These are phyloP conservation scores for Rhopalosiphum nymphaeae DNA, from an alignment of 2,888 invertebrate species.

Conservation along the genomic window DNA sequence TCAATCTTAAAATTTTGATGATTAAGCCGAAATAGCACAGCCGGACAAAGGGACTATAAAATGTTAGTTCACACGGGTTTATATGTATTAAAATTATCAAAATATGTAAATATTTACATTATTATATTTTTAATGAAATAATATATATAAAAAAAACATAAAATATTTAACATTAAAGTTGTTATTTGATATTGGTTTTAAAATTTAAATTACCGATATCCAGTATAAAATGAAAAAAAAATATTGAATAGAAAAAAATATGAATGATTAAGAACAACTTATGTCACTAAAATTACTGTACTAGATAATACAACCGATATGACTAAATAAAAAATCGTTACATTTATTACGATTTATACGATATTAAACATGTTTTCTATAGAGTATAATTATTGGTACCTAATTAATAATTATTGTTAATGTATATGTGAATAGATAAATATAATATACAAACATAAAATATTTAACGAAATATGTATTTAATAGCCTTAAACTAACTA, in stretches of 20 bases:
- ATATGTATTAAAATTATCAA: neutral
- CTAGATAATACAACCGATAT: neutral
- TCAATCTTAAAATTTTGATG: too few species aligned
- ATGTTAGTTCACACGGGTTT: too few species aligned
- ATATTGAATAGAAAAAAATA: too few species aligned
- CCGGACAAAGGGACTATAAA: too few species aligned
- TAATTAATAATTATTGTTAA: neutral
- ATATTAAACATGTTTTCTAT: neutral
- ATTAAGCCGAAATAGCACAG: too few species aligned
- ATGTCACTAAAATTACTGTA: too few species aligned
- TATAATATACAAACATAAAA: neutral
- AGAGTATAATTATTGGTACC: neutral
- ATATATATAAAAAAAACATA: too few species aligned
- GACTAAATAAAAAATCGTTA: neutral
- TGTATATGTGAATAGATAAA: neutral
- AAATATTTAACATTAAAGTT: too few species aligned
- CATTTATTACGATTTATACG: neutral
- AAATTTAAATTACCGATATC: too few species aligned
- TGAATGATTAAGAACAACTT: too few species aligned
- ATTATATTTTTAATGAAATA: neutral
- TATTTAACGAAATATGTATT: neutral
- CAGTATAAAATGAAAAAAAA: too few species aligned
- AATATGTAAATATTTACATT: neutral
- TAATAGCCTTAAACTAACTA: neutral
- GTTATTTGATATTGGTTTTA: too few species aligned